phyloP scores from a whole-genome alignment of 1,140 invertebrate species.

The Andricus grossulariae region DNA sequence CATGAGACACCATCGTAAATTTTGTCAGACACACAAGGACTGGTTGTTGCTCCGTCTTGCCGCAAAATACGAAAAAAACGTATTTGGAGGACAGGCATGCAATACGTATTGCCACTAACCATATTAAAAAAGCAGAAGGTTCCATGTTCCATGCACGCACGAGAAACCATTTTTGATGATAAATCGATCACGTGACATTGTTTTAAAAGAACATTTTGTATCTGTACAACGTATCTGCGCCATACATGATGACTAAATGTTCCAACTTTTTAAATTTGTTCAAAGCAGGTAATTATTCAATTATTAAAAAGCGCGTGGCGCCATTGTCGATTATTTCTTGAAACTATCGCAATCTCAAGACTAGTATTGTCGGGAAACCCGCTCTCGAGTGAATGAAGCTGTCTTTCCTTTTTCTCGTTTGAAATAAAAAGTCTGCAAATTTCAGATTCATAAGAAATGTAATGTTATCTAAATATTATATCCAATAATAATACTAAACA shows the following conservation, averaged over 20 bases:
- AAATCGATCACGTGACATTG: slow-evolving; percentile 26
- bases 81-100: slow-evolving; percentile 61
- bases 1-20: slow-evolving; percentile 69
- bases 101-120: slow-evolving; percentile 62
- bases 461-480: no score
- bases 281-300: neutral
- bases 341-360: no score
- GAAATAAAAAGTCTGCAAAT: no score
- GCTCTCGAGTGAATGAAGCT: no score
- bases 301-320: no score
- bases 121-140: slow-evolving; percentile 32
- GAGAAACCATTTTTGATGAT: slow-evolving; percentile 27
- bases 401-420: no score
- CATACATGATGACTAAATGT: slow-evolving; percentile 1
- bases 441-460: no score
- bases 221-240: neutral
- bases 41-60: slow-evolving; percentile 66
- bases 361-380: no score
- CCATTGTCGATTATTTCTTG: no score
- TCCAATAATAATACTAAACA: no score
- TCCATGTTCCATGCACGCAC: slow-evolving; percentile 25
- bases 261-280: neutral
- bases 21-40: slow-evolving; percentile 64
- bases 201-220: slow-evolving; percentile 25
- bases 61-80: slow-evolving; percentile 59